Conservation (phyloP, 2,888 invertebrate species). For the Anoncus sp. region DNA sequence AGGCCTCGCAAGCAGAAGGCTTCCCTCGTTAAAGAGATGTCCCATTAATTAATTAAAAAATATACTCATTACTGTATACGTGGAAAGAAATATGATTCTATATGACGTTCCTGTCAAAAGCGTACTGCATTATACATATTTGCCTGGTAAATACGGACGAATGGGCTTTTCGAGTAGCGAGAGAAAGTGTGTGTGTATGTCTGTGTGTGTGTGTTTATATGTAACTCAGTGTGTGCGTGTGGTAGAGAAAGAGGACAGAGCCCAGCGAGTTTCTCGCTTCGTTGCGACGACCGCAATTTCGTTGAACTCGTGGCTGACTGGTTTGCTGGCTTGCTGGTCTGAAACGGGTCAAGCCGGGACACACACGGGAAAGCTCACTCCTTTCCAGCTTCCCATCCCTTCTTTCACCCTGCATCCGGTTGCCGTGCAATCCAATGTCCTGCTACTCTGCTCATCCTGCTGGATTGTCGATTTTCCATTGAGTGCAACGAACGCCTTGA, state of each 20-base stretch:
- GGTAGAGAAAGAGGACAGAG: slow-evolving; percentile 21
- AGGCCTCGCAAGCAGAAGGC: too few species aligned
- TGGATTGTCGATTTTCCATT: slow-evolving; percentile 53
- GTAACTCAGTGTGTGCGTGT: not conserved
- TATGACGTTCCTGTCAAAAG: slow-evolving; percentile 37
- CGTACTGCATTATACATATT: slow-evolving; percentile 46
- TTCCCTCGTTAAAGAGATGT: slow-evolving; percentile 22
- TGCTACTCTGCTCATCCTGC: slow-evolving; percentile 34
- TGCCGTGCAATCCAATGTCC: slow-evolving; percentile 51
- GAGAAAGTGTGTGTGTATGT: slow-evolving; percentile 14
- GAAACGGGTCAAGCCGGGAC: slow-evolving; percentile 58
- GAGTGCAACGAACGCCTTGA: slow-evolving; percentile 40
- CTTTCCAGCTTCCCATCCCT: slow-evolving; percentile 36
- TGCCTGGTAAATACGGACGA: slow-evolving; percentile 42
- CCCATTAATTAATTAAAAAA: slow-evolving; percentile 48
- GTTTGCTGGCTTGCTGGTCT: slow-evolving; percentile 50
- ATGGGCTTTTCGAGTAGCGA: slow-evolving; percentile 38
- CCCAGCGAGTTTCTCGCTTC: slow-evolving; percentile 58
- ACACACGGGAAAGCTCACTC: slow-evolving; percentile 33
- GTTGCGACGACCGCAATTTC: slow-evolving; percentile 63
- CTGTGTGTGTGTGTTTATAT: slow-evolving; percentile 6
- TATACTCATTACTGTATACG: slow-evolving; percentile 38
- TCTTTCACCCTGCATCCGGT: slow-evolving; percentile 32
- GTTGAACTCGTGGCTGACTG: slow-evolving; percentile 61
- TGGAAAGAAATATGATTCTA: slow-evolving; percentile 7